Evolutionary conservation across 2,113 vertebrate species (phyloP), one percentile per base, ranked within the genome.

Genomic region (Gulo gulo): DNA sequence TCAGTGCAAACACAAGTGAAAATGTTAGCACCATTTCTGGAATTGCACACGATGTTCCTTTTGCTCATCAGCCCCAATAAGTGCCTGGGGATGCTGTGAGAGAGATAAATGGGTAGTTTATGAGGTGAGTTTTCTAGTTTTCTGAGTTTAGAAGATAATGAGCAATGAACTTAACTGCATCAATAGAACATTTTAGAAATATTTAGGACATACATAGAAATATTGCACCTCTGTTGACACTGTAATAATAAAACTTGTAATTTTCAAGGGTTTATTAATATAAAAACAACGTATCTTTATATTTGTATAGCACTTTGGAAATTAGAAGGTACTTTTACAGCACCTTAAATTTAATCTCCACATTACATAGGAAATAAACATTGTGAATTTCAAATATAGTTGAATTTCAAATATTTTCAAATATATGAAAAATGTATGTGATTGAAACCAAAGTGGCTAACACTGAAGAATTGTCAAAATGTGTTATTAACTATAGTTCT

Each of bases 391-490:
- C 45, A 96, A 14, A 73, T 85, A 79, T 80, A n/a, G 31, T 91
- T 91, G 61, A 87, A 87, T 96, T 94, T 81, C 45, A 96, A 11
- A 73, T 79, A 80, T 73, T 29, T 24, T 91, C 52, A 55, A 86
- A 76, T 82, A 82, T 47, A 4, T 88, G n/a, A 63, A 59, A 95
- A 88, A 55, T 88, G 21, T 88, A 4, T 81, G 9, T 69, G 57
- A 57, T 91, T 73, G 14, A 91, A 96, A 73, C 90, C 73, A 29
- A 67, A 93, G 85, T 50, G 34, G 21, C 47, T 88, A 85, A 82
- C 11, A 67, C 52, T 83, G 23, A 95, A 55, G 24, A 81, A 76
- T 61, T 94, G 59, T 50, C 57, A 92, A 92, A 88, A 34, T 80
- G 79, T 93, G 42, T 9, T 81, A 57, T 36, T 81, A 83, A 26